Percentiles rank a stretch among this genome's conserved stretches.
phyloP scores from a whole-genome alignment of 2,888 invertebrate genomes.

The Eupithecia dodoneata region DNA sequence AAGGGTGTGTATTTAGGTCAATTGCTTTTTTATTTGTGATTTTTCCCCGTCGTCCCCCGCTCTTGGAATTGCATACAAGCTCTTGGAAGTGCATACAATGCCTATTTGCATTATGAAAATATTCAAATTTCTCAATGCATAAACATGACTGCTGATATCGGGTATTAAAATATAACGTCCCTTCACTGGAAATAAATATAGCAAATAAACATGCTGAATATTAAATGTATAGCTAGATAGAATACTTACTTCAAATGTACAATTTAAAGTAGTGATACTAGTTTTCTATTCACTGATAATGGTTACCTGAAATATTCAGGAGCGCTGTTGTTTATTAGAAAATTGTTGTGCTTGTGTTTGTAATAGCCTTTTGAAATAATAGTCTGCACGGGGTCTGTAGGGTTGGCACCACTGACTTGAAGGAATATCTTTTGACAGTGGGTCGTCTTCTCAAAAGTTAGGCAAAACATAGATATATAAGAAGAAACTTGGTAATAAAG shows the following conservation, averaged over 20 bases:
- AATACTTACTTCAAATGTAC: not conserved
- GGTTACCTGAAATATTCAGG: conserved; percentile 25
- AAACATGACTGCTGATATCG: conserved; percentile 23
- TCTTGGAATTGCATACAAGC: conserved; percentile 32
- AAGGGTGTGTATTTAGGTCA: conserved; percentile 46
- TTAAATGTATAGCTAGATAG: not conserved
- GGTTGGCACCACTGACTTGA: conserved; percentile 13
- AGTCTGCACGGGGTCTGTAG: not conserved
- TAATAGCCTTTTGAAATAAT: conserved; percentile 30
- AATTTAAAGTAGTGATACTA: not conserved
- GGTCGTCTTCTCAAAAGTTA: not conserved
- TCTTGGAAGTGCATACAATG: conserved; percentile 32
- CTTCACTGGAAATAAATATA: conserved; percentile 5
- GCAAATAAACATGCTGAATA: not conserved
- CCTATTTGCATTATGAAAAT: conserved; percentile 31
- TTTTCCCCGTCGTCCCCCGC: conserved; percentile 28
- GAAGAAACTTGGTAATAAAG: not conserved
- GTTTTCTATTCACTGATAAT: conserved; percentile 17
- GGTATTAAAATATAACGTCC: conserved; percentile 14
- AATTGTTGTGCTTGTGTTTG: conserved; percentile 30
- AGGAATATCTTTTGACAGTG: not conserved
- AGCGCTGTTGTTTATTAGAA: conserved; percentile 29
- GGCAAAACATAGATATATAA: not conserved
- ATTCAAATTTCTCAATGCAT: conserved; percentile 32
- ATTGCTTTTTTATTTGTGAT: conserved; percentile 40